Conservation (phyloP, 2,888 invertebrate species). For the Ectropis crepuscularia region DNA sequence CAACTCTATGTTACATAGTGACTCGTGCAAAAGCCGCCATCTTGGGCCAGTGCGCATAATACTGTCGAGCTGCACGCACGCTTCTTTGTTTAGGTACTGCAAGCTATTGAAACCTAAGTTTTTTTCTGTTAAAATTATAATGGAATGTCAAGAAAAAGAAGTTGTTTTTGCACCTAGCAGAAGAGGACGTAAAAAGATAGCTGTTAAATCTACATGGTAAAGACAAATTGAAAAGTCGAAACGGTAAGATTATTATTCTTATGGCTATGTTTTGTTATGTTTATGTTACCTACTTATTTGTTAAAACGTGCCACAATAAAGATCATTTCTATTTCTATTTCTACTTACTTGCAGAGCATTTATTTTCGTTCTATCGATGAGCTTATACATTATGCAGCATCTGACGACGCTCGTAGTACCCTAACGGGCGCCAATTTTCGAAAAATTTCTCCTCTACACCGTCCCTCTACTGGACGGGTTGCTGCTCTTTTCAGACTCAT, state of each 20-base stretch:
- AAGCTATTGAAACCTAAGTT: neutral
- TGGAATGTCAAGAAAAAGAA: slow-evolving; percentile 14
- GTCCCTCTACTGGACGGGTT: too few relatives aligned
- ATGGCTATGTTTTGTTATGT: slow-evolving; percentile 3
- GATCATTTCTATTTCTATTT: slow-evolving; percentile 8
- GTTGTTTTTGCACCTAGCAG: slow-evolving; percentile 12
- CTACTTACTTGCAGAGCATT: slow-evolving; percentile 6
- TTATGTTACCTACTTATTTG: slow-evolving; percentile 3
- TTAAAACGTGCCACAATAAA: neutral
- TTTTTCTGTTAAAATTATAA: slow-evolving; percentile 10
- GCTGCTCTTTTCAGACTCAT: too few relatives aligned
- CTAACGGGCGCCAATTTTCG: too few relatives aligned
- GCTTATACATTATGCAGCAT: too few relatives aligned
- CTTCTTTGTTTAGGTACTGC: too few relatives aligned
- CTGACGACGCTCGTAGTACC: too few relatives aligned
- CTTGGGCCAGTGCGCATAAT: slow-evolving; percentile 17
- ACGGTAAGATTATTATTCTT: slow-evolving; percentile 4
- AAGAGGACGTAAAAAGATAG: slow-evolving; percentile 16
- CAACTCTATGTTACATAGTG: slow-evolving; percentile 15
- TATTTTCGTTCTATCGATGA: slow-evolving; percentile 3
- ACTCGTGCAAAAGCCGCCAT: slow-evolving; percentile 24
- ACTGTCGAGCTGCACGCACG: slow-evolving; percentile 1
- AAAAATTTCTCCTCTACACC: too few relatives aligned
- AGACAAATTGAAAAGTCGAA: slow-evolving; percentile 3
- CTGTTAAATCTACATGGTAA: slow-evolving; percentile 8